Conservation (phyloP, 2,797 vertebrate genomes). For the Enteromius argenteus region DNA sequence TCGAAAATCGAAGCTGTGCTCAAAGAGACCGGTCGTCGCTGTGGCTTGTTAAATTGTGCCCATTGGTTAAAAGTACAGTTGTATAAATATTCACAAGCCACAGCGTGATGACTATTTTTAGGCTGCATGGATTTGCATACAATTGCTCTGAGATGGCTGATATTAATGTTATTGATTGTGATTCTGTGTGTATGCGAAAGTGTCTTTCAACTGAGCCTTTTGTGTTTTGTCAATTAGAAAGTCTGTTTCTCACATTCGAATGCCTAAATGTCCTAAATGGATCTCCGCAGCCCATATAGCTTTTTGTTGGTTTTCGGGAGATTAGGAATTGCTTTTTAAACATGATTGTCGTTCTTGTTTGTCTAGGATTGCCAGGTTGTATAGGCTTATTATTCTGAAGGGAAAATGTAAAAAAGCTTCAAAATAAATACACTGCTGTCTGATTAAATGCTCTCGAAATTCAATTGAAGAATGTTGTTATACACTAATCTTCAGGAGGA, state of each 20-base stretch:
- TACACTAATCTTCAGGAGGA: constrained; percentile 68
- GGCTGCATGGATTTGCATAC: constrained; percentile 57
- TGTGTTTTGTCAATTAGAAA: not conserved
- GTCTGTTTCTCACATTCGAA: constrained; percentile 1
- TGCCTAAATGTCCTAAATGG: not conserved
- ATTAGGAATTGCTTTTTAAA: constrained; percentile 65
- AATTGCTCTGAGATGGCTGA: constrained; percentile 46
- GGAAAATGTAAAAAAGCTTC: constrained; percentile 21
- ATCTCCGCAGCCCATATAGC: constrained; percentile 26
- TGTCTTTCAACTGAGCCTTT: not conserved
- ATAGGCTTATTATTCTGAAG: constrained; percentile 61
- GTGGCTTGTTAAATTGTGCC: constrained; percentile 61
- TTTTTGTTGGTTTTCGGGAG: constrained; percentile 42
- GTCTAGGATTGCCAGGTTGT: constrained; percentile 67
- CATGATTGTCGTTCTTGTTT: constrained; percentile 63
- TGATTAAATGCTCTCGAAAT: constrained; percentile 69
- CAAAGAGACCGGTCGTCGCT: constrained; percentile 74
- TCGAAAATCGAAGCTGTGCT: constrained; percentile 75
- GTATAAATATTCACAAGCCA: constrained; percentile 55
- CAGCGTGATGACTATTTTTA: constrained; percentile 51
- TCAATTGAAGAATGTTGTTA: constrained; percentile 68
- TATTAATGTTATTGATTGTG: constrained; percentile 42
- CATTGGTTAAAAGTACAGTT: constrained; percentile 45
- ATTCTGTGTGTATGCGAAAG: constrained; percentile 24
- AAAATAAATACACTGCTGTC: constrained; percentile 58